Conservation (phyloP, 2,888 invertebrate genomes). For the Papilio gigon region DNA sequence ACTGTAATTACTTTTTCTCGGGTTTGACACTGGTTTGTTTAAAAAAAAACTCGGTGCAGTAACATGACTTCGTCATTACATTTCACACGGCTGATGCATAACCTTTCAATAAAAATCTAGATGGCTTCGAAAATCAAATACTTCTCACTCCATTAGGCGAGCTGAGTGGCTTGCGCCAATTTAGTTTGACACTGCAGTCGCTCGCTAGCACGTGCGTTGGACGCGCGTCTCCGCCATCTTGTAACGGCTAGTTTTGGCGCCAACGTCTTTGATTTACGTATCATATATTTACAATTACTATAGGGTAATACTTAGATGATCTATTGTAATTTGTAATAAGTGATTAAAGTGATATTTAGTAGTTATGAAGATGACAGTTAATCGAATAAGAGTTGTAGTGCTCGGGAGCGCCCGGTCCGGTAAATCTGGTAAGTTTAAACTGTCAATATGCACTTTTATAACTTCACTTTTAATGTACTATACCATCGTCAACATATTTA, state of each 20-base stretch:
- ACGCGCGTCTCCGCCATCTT: conserved; percentile 74
- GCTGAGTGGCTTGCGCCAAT: conserved; percentile 73
- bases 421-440: conserved; percentile 86
- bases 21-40: conserved; percentile 27
- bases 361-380: conserved; percentile 88
- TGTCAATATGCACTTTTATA: conserved; percentile 18
- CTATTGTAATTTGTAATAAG: conserved; percentile 45
- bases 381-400: conserved; percentile 90
- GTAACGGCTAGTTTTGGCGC: conserved; percentile 69
- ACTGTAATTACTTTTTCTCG: conserved; percentile 37
- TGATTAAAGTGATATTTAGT: conserved; percentile 58
- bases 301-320: conserved; percentile 53
- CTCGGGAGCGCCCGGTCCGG: conserved; percentile 88
- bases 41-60: conserved; percentile 30
- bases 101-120: conserved; percentile 43
- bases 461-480: background rate
- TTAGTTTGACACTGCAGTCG: conserved; percentile 72
- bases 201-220: conserved; percentile 77
- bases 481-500: background rate
- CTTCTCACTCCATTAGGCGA: conserved; percentile 57
- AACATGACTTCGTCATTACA: conserved; percentile 15
- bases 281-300: conserved; percentile 30
- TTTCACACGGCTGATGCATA: conserved; percentile 11
- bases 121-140: conserved; percentile 45
- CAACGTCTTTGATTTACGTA: conserved; percentile 58